Base-by-base conservation (phyloP, 2,113 vertebrate species). In the Tinamus guttatus region DNA sequence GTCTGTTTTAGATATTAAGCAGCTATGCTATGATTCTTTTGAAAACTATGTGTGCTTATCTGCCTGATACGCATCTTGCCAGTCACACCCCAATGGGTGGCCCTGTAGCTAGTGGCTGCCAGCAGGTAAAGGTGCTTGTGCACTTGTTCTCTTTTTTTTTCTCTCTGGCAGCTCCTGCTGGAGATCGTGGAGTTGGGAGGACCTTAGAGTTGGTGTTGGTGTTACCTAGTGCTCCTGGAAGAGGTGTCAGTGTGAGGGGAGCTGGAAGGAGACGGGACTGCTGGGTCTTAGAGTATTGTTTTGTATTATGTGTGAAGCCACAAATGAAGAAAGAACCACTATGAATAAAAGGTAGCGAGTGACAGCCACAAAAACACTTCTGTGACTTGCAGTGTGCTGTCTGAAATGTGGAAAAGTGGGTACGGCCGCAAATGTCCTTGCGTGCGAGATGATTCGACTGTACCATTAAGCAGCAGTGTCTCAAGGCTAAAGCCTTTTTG, bases 21-120 rank as follows among this genome's bases (percentile, higher is more conserved):
- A 83, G 76, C 71, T 90, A 54, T 63, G 5, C 81, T 87, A 77
- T 93, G 91, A 96, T 94, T 93, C 87, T 64, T 93, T 87, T 91
- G 64, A 81, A 91, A 95, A 86, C 56, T 95, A 75, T 91, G 89
- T 34, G 27, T 87, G 41, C 79, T 92, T 85, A 93, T 90, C 82
- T 89, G 81, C 70, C 68, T 93, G 56, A 86, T 93, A 93, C 38
- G 68, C 82, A 90, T 22, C 69, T 93, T 40, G 24, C 54, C 0
- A 76, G 91, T 63, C 94, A 87, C 81, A 13, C 86, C 93, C 91
- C 89, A 73, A 17, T 73, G 56, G 62, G 65, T 87, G 91, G 52
- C 86, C 28, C 54, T 32, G 54, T 58, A 93, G 65, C 84, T 90
- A 70, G 65, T 65, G 34, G 32, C 67, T 68, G 34, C 38, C 56